A percentile compares a stretch with the other conserved stretches of the same genome.
Evolutionary conservation across 2,888 invertebrate genomes (phyloP).

Genomic region (Smittia aterrima): DNA sequence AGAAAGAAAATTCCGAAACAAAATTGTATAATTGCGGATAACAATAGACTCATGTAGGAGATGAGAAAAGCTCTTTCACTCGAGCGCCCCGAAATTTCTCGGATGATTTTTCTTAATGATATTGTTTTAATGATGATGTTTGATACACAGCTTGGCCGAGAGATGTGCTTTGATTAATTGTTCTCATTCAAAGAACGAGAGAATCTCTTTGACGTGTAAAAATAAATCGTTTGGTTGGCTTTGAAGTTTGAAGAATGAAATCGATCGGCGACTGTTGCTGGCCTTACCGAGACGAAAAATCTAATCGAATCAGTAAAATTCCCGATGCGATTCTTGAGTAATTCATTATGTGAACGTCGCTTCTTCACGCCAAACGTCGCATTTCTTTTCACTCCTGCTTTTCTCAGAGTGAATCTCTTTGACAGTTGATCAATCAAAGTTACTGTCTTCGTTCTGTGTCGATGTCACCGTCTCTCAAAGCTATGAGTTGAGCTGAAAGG

Average conservation of each 20-base stretch:
- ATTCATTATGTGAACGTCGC: conserved; percentile 34
- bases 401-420: neutral
- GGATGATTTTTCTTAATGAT: conserved; percentile 39
- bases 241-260: neutral
- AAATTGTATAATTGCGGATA: conserved; percentile 38
- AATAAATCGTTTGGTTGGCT: neutral
- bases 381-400: conserved; percentile 2
- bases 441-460: conserved; percentile 9
- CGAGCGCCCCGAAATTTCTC: neutral
- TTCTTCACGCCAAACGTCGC: conserved; percentile 24
- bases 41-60: conserved; percentile 20
- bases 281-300: neutral
- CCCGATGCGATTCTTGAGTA: conserved; percentile 2
- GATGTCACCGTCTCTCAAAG: neutral
- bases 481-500: neutral
- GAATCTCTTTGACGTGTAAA: conserved; percentile 3
- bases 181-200: neutral
- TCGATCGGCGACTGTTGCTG: no score
- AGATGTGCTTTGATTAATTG: conserved; percentile 29
- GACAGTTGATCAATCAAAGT: conserved; percentile 43
- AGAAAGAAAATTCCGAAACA: conserved; percentile 11
- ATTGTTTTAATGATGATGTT: conserved; percentile 41
- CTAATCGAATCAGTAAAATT: neutral
- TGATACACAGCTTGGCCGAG: conserved; percentile 8
- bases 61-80: neutral